Percentiles rank a stretch among this genome's conserved stretches.
Conservation (phyloP, 1,140 invertebrate species). For the Drosophila pruinosa region DNA sequence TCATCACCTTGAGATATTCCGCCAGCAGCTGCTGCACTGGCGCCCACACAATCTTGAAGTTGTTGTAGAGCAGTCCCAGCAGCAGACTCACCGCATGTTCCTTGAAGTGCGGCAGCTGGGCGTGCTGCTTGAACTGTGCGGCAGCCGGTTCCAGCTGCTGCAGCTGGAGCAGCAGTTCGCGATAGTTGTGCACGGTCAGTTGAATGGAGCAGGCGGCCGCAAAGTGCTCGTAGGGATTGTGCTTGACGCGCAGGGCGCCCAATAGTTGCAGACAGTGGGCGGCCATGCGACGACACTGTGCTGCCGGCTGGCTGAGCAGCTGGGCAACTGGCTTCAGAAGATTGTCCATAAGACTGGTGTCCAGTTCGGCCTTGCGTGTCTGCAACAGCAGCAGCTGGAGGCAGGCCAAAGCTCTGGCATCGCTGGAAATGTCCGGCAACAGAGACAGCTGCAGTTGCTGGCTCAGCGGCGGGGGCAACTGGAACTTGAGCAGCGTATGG, state of each 20-base stretch:
- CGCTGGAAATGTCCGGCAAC: slow-evolving; percentile 1
- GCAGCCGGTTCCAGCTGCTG: slow-evolving; percentile 88
- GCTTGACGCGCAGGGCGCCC: background rate
- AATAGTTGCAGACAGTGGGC: slow-evolving; percentile 64
- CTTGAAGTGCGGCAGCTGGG: slow-evolving; percentile 85
- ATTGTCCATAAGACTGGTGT: background rate
- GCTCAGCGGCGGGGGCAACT: slow-evolving; percentile 15
- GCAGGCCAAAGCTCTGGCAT: slow-evolving; percentile 51
- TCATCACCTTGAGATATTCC: slow-evolving; percentile 87
- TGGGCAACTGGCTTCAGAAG: slow-evolving; percentile 10
- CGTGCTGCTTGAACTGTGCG: slow-evolving; percentile 84
- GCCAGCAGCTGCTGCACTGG: slow-evolving; percentile 90
- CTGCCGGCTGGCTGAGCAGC: slow-evolving; percentile 42
- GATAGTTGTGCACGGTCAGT: slow-evolving; percentile 89
- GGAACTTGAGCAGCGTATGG: slow-evolving; percentile 49
- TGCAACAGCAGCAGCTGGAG: slow-evolving; percentile 47
- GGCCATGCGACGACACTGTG: slow-evolving; percentile 50
- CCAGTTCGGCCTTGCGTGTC: slow-evolving; percentile 16
- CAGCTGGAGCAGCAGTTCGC: slow-evolving; percentile 89
- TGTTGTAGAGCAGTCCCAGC: slow-evolving; percentile 91
- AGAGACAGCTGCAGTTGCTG: slow-evolving; percentile 7
- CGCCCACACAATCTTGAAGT: slow-evolving; percentile 95
- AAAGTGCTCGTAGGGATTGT: slow-evolving; percentile 86
- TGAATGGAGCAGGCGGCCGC: slow-evolving; percentile 88
- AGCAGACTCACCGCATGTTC: slow-evolving; percentile 89